Base-by-base conservation (phyloP, 2,888 invertebrate species). In the Ryuthela nishihirai region DNA sequence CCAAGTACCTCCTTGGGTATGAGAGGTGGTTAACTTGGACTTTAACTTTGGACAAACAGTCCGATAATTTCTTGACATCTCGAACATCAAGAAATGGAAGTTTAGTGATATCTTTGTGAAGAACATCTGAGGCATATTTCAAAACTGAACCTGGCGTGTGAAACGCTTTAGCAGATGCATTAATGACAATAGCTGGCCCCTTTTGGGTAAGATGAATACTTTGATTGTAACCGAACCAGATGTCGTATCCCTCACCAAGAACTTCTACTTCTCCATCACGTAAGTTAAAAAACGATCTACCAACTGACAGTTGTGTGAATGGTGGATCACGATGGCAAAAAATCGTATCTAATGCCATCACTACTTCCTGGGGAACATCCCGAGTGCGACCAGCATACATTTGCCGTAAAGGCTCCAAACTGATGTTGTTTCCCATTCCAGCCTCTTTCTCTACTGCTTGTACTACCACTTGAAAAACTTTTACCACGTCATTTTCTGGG, bases 141-240 rank as follows among this genome's bases (percentile, higher is more conserved):
- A 62, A 35, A 5, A 49, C 44, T 15, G 56, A 44, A 2, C 56
- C 54, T n/a, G 48, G 23, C 35, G 38, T 49, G 17, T 62, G 54
- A 42, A 62, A 62, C 1, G 46, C 49, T 34, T 50, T 58, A 25
- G 58, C 54, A 2, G 62, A 17, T 15, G 46, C 10, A 42, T 62
- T 54, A 6, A 62, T 26, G 2, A 55, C 50, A 20, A 58, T 15
- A 12, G 42, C 39, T 2, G 58, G 58, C 1, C 54, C 50, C 9
- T 18, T 25, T 23, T 62, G 20, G 9, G 55, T 46, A 10, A 48
- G 36, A 32, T 54, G 48, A 10, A 62, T 38, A 40, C 49, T 58
- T 35, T 54, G 48, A 42, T 49, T 41, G 26, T 54, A 58, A 2
- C 62, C 62, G 34, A 49, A 45, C 58, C 58, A 62, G 10, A 62